Evolutionary conservation across 2,888 invertebrate species (phyloP), one percentile per base, ranked within the genome.

Genomic region (Troides oblongomaculatus): DNA sequence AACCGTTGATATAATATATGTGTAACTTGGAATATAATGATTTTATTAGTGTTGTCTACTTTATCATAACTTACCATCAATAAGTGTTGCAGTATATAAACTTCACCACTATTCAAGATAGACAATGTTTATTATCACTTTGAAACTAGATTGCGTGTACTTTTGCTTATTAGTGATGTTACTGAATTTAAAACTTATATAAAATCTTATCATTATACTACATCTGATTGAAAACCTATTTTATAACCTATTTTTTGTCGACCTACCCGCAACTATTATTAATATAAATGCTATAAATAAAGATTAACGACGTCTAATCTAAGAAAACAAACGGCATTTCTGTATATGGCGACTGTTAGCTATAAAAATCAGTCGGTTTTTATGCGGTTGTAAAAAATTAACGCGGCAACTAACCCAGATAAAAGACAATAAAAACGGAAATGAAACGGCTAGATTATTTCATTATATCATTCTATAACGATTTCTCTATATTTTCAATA

Each of bases 371-470:
- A 25, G 25, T 58, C 14, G 23, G 58, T 58, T 58, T 58, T 21
- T 58, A 21, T 25, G 58, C 58, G 58, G 58, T 58, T 25, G 23
- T 58, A 58, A 58, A 53, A 53, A 53, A 53, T 53, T 53, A 53
- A 53, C n/a, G 53, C 53, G 53, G 4, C 53, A 12, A 53, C n/a
- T 53, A 53, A 53, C 53, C 53, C 53, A 53, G 53, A 53, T 53
- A 53, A n/a, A 53, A n/a, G 53, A 53, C 53, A 53, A 53, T 53
- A 53, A 53, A 30, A 53, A 18, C 53, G 53, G 53, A 18, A 53
- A 53, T 53, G n/a, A n/a, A n/a, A 53, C n/a, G 53, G 53, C 53
- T 53, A 53, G 18, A 53, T 46, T n/a, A n/a, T 53, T 53, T 7
- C n/a, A 53, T 6, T 53, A 53, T 53, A 53, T 18, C 18, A 53